These are phyloP conservation scores for Odontamblyopus rebecca DNA, from an alignment of 2,797 vertebrate species.

Conservation along the genomic window DNA sequence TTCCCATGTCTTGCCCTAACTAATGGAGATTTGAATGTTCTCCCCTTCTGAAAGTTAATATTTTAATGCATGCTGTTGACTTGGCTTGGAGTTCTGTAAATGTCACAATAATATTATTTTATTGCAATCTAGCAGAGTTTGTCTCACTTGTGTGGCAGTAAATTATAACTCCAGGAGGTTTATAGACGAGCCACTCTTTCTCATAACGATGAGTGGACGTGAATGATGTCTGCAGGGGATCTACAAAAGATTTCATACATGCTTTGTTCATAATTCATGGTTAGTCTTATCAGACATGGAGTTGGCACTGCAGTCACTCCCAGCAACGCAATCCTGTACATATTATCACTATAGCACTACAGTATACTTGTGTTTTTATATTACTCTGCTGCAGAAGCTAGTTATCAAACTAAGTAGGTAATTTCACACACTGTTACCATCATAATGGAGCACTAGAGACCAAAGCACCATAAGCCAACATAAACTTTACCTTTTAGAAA, in stretches of 20 bases:
- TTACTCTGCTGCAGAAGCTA: background rate
- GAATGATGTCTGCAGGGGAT: background rate
- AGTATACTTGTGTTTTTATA: background rate
- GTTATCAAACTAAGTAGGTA: constrained; percentile 1
- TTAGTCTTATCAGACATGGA: background rate
- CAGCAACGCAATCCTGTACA: background rate
- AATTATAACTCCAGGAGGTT: constrained; percentile 8
- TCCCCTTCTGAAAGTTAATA: background rate
- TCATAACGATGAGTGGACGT: background rate
- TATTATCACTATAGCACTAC: background rate
- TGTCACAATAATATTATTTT: constrained; percentile 6
- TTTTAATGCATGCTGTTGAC: constrained; percentile 8
- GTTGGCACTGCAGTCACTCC: background rate
- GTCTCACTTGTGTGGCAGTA: constrained; percentile 6
- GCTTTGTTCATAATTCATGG: constrained; percentile 13
- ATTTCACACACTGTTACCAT: constrained; percentile 7
- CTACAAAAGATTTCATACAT: constrained; percentile 1
- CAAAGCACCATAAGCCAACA: background rate
- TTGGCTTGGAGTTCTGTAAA: background rate
- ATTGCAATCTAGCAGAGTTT: background rate
- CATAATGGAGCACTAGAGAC: constrained; percentile 3
- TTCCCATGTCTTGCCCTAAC: too few species aligned
- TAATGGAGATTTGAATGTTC: background rate
- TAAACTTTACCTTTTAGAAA: constrained; percentile 5
- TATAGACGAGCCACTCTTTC: background rate